Percentiles rank a stretch among this genome's conserved stretches.
Evolutionary conservation across 2,113 vertebrate species (phyloP).

Genomic region (Paracanthobrama guichenoti): DNA sequence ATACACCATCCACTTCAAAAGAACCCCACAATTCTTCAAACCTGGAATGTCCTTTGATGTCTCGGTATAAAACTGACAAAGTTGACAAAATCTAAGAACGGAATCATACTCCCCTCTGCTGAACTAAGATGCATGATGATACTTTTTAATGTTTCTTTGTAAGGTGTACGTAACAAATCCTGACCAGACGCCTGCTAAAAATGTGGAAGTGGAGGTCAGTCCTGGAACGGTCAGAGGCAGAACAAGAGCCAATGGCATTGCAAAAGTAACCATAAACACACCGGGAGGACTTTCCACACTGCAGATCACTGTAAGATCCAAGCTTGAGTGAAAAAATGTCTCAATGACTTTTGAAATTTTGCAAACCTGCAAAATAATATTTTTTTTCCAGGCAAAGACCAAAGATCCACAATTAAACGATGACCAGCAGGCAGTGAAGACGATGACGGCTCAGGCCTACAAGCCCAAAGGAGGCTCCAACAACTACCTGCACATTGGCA

Average conservation of each 20-base stretch:
- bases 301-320: constrained; percentile 62
- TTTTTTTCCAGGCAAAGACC: constrained; percentile 8
- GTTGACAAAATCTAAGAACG: background rate
- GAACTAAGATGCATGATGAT: background rate
- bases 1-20: constrained; percentile 84
- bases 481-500: constrained; percentile 73
- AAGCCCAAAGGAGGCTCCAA: constrained; percentile 38
- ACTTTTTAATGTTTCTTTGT: background rate
- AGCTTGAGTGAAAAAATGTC: background rate
- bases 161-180: constrained; percentile 78
- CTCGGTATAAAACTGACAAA: constrained; percentile 67
- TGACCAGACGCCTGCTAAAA: constrained; percentile 71
- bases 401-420: background rate
- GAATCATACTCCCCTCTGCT: background rate
- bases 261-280: constrained; percentile 71
- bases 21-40: constrained; percentile 86
- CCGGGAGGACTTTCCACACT: accelerated
- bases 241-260: constrained; percentile 66
- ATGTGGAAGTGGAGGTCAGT: constrained; percentile 56
- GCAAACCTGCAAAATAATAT: background rate
- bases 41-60: constrained; percentile 87
- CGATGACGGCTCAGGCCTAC: constrained; percentile 70
- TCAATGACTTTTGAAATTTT: background rate
- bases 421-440: constrained; percentile 30
- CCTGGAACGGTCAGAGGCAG: background rate